These are phyloP conservation scores for Tinea trinotella DNA, from an alignment of 2,888 invertebrate genomes.

Conservation along the genomic window DNA sequence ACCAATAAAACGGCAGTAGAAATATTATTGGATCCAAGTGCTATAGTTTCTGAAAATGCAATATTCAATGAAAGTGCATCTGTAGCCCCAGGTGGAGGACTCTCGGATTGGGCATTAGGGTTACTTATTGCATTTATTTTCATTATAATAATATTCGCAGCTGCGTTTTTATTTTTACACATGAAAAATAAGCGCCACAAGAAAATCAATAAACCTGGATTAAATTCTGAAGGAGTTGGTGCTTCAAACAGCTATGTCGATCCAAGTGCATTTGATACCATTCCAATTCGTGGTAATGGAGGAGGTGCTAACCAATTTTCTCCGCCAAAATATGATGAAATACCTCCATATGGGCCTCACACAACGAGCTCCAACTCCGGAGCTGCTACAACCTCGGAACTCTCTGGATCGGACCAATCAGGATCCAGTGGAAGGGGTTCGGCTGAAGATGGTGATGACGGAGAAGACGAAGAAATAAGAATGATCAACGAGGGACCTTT, in stretches of 20 bases:
- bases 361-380: slow-evolving; percentile 84
- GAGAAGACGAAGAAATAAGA: slow-evolving; percentile 96
- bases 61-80: slow-evolving; percentile 73
- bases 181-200: slow-evolving; percentile 86
- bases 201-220: slow-evolving; percentile 83
- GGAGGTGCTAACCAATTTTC: slow-evolving; percentile 80
- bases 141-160: slow-evolving; percentile 85
- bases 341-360: slow-evolving; percentile 86
- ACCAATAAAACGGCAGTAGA: slow-evolving; percentile 90
- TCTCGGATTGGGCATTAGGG: slow-evolving; percentile 92
- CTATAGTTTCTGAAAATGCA: slow-evolving; percentile 60
- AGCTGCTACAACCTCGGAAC: slow-evolving; percentile 88
- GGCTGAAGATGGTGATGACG: slow-evolving; percentile 93
- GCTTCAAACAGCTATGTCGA: slow-evolving; percentile 89
- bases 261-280: slow-evolving; percentile 90
- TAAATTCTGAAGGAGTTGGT: slow-evolving; percentile 81
- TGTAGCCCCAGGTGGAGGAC: slow-evolving; percentile 76
- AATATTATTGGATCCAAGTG: slow-evolving; percentile 80
- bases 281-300: slow-evolving; percentile 82
- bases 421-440: slow-evolving; percentile 97
- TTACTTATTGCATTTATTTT: slow-evolving; percentile 86
- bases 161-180: slow-evolving; percentile 88
- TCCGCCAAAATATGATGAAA: slow-evolving; percentile 93
- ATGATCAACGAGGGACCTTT: slow-evolving; percentile 96
- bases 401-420: slow-evolving; percentile 95